Evolutionary conservation across 1,140 invertebrate genomes (phyloP).

Genomic region (Drosophila tristis): DNA sequence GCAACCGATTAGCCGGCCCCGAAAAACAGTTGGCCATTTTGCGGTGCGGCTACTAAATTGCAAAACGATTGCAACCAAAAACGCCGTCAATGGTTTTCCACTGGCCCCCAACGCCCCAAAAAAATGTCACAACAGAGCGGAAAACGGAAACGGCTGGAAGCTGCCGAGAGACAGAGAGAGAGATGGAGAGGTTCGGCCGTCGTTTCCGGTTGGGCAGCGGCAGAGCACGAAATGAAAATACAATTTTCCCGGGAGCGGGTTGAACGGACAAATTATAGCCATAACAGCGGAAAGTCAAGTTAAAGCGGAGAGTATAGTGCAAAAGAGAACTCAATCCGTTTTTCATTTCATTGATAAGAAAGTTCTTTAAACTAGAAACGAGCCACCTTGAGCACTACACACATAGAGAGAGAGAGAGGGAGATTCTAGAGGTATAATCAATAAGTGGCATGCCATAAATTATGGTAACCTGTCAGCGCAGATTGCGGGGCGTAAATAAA

Average conservation of each 20-base stretch:
- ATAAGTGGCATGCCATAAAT: slow-evolving; percentile 75
- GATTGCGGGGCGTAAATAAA: slow-evolving; percentile 60
- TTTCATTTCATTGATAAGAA: slow-evolving; percentile 45
- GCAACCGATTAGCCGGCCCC: slow-evolving; percentile 64
- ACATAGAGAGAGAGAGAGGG: slow-evolving; percentile 3
- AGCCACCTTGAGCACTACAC: too few relatives aligned
- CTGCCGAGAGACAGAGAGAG: slow-evolving; percentile 33
- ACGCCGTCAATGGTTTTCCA: slow-evolving; percentile 12
- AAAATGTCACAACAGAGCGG: slow-evolving; percentile 41
- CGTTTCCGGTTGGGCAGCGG: slow-evolving; percentile 64
- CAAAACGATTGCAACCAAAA: slow-evolving; percentile 67
- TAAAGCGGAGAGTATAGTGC: slow-evolving; percentile 11
- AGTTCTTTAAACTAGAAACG: slow-evolving; percentile 28
- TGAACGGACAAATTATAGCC: slow-evolving; percentile 52
- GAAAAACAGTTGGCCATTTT: slow-evolving; percentile 73
- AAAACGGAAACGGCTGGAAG: slow-evolving; percentile 68
- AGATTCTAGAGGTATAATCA: slow-evolving; percentile 50
- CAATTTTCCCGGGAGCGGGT: slow-evolving; percentile 17
- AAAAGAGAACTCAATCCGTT: slow-evolving; percentile 18
- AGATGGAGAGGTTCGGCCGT: slow-evolving; percentile 41
- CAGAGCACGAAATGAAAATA: slow-evolving; percentile 42
- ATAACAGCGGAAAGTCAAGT: slow-evolving; percentile 36
- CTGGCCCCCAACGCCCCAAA: slow-evolving; percentile 8
- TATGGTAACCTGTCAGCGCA: slow-evolving; percentile 68
- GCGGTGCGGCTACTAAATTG: slow-evolving; percentile 63